Conservation (phyloP, 1,140 invertebrate species). For the Nymphalis io region DNA sequence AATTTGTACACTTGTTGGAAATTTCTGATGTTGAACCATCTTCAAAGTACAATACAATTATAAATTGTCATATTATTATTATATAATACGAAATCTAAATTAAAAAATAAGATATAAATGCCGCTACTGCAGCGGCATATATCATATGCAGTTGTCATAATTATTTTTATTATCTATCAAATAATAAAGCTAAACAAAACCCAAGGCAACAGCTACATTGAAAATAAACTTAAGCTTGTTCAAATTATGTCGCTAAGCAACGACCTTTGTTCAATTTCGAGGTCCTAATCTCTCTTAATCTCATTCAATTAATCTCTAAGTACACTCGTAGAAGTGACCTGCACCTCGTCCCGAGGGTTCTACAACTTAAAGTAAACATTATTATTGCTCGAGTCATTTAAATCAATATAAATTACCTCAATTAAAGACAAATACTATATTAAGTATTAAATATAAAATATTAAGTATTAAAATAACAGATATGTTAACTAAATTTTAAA, state of each 20-base stretch:
- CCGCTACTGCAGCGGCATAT: no score
- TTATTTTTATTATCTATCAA: no score
- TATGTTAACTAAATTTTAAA: no score
- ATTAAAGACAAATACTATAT: background rate
- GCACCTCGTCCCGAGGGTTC: conserved; percentile 9
- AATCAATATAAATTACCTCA: conserved; percentile 6
- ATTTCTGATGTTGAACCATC: no score
- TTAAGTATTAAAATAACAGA: background rate
- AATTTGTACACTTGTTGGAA: no score
- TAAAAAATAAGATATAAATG: no score
- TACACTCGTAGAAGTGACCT: conserved; percentile 29
- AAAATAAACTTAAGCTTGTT: background rate
- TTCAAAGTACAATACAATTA: no score
- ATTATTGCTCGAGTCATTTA: conserved; percentile 1
- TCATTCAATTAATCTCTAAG: conserved; percentile 28
- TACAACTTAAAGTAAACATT: conserved; percentile 24
- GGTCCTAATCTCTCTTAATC: conserved; percentile 23
- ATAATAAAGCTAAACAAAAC: background rate
- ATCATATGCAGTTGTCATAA: no score
- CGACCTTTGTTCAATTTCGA: conserved; percentile 29
- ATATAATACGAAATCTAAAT: no score
- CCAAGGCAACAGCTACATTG: background rate
- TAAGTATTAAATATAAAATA: no score
- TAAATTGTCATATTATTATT: no score
- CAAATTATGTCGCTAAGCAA: conserved; percentile 7